These are phyloP conservation scores for Myotis pilosus DNA, from an alignment of 2,797 vertebrate species.

Conservation along the genomic window DNA sequence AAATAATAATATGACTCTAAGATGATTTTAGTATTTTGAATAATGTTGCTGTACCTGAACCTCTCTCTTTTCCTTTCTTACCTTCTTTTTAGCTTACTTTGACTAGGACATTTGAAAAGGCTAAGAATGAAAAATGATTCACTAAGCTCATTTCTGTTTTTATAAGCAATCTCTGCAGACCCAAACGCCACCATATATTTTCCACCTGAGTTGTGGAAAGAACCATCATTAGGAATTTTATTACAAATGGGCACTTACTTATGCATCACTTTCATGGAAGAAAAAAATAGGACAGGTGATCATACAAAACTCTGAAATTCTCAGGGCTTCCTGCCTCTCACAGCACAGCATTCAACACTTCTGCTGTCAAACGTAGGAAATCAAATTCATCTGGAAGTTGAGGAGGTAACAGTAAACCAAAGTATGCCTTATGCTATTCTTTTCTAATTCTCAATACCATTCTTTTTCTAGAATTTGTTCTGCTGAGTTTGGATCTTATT, in stretches of 20 bases:
- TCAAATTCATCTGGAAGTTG: conserved; percentile 11
- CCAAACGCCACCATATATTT: conserved; percentile 44
- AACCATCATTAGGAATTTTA: conserved; percentile 29
- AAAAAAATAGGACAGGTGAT: conserved; percentile 41
- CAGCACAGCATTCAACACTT: not conserved
- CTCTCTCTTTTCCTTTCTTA: not conserved
- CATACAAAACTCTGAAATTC: not conserved
- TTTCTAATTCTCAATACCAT: not conserved
- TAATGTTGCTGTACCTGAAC: not conserved
- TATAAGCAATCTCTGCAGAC: conserved; percentile 67
- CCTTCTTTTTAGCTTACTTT: conserved; percentile 37
- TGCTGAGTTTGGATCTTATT: conserved; percentile 17
- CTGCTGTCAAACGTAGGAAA: conserved; percentile 41
- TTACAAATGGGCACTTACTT: conserved; percentile 62
- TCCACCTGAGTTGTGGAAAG: conserved; percentile 46
- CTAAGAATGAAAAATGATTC: conserved; percentile 57
- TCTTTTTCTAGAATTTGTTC: conserved; percentile 41
- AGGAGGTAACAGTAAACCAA: conserved; percentile 31
- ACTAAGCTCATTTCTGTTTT: conserved; percentile 62
- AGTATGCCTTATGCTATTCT: not conserved
- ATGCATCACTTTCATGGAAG: not conserved
- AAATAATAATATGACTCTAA: conserved; percentile 19
- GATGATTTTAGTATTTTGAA: not conserved
- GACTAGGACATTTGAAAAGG: conserved; percentile 22
- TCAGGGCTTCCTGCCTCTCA: conserved; percentile 19